Evolutionary conservation across 2,113 vertebrate species (phyloP), one percentile per base, ranked within the genome.

Genomic region (Sakesphorus luctuosus): DNA sequence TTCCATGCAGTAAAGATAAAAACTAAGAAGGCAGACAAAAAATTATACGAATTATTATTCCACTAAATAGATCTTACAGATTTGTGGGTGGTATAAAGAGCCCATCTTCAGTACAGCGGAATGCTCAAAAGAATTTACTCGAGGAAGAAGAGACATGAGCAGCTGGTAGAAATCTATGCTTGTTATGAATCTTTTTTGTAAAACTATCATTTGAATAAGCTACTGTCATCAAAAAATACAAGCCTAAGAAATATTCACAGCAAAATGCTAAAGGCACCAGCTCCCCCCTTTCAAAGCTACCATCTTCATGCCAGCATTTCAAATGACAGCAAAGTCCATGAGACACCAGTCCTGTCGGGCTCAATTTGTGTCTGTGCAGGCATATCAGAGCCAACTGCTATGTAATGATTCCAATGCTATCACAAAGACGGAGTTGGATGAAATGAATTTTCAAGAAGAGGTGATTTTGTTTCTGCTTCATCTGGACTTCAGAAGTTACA

Each of bases 321-420:
- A 98, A 98, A 98, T 97, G 97, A 98, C 96, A 98, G 97, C 96
- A 94, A 98, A 97, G 97, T 98, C 97, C 97, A 97, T 93, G 95
- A 98, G 97, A 98, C 98, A 98, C 98, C 97, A 97, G 97, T 98
- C 97, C 98, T 98, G 98, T 98, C 97, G 26, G 97, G 98, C 97
- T 98, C 95, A 96, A 98, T 99, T 98, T 98, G 98, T 96, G 93
- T 98, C 97, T 97, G 87, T 96, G 97, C 91, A 97, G 98, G 96
- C 44, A 25, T 98, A 97, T 97, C 97, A 97, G 91, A 97, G 96
- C 98, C 98, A 98, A 98, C 97, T 98, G 98, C 98, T 98, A 96
- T 87, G 94, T 94, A 97, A 97, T 95, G 89, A 97, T 81, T 81
- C 68, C 74, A 97, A 3, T 68, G 74, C 72, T 94, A 94, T 94